These are phyloP conservation scores for Boloria selene DNA, from an alignment of 2,888 invertebrate species.

Conservation along the genomic window DNA sequence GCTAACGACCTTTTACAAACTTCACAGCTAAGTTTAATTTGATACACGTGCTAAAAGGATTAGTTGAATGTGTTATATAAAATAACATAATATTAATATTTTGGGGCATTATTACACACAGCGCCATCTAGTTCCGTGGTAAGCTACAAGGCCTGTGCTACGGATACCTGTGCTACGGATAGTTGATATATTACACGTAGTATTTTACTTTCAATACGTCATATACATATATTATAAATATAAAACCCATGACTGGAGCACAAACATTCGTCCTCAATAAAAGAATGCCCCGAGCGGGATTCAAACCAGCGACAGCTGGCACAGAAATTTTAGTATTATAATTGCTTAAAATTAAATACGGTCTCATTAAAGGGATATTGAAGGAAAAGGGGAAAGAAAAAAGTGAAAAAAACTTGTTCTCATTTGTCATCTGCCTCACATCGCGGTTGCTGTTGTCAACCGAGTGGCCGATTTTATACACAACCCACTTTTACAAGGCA, in stretches of 20 bases:
- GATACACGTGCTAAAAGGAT: conserved; percentile 30
- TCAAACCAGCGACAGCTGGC: too few species aligned
- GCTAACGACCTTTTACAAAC: conserved; percentile 36
- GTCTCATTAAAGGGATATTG: conserved; percentile 7
- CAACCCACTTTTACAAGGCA: conserved; percentile 38
- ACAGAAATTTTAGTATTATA: not conserved
- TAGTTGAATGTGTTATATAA: conserved; percentile 25
- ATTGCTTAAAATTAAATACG: not conserved
- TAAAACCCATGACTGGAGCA: not conserved
- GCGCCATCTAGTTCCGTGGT: too few species aligned
- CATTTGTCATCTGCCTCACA: conserved; percentile 72
- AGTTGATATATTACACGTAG: not conserved
- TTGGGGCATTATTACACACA: too few species aligned
- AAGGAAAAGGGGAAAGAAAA: not conserved
- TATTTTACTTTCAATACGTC: too few species aligned
- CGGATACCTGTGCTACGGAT: too few species aligned
- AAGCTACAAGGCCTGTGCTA: conserved; percentile 10
- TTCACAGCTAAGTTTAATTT: conserved; percentile 35
- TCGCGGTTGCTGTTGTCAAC: conserved; percentile 56
- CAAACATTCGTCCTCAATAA: not conserved
- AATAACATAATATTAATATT: not conserved
- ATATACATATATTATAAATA: not conserved
- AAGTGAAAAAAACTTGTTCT: conserved; percentile 53
- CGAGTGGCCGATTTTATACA: conserved; percentile 59
- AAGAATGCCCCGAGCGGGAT: too few species aligned